Conservation (phyloP, 2,113 vertebrate species). For the Tachysurus fulvidraco region DNA sequence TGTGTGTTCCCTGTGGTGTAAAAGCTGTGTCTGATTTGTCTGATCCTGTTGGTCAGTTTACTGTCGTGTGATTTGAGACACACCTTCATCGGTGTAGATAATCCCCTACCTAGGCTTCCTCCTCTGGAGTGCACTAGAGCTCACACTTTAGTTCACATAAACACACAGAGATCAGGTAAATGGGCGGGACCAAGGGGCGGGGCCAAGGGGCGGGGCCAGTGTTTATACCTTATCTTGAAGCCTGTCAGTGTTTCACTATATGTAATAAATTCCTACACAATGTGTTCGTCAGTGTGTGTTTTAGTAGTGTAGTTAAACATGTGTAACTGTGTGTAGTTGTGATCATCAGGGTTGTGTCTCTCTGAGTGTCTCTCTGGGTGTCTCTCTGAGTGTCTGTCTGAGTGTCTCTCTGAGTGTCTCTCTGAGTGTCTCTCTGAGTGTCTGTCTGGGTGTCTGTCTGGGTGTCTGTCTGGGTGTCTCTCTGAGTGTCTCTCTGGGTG, state of each 20-base stretch:
- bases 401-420: not conserved
- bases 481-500: not conserved
- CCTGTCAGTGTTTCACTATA: not conserved
- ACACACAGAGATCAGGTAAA: not conserved
- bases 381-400: no score
- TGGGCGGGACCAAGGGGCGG: not conserved
- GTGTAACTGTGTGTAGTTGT: not conserved
- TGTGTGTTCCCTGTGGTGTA: no score
- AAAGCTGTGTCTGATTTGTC: not conserved
- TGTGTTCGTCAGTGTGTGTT: not conserved
- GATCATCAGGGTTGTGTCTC: no score
- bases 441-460: not conserved
- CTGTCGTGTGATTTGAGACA: not conserved
- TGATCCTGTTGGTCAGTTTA: not conserved
- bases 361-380: not conserved
- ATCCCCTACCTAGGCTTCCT: not conserved
- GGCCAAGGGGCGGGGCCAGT: not conserved
- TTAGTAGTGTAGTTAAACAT: not conserved
- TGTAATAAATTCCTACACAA: not conserved
- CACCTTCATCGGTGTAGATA: not conserved
- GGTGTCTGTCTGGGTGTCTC: no score
- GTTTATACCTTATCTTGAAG: no score
- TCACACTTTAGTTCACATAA: not conserved
- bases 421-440: no score
- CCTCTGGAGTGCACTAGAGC: no score